Percentiles rank a stretch among this genome's conserved stretches.
phyloP scores from a whole-genome alignment of 1,140 invertebrate species.

The Steinernema khuongi region DNA sequence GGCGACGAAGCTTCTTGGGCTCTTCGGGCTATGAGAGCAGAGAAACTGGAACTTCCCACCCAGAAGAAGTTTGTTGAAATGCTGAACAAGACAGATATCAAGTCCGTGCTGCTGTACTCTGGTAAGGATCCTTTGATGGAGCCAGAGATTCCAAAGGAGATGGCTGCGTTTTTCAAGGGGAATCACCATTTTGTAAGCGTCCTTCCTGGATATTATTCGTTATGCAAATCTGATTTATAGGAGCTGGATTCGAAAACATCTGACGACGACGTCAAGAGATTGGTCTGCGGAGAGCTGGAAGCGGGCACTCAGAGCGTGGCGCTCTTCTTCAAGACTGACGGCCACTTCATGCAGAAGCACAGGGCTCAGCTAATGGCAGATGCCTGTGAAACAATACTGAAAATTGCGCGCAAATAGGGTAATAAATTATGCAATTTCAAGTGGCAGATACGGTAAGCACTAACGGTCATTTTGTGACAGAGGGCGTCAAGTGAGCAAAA shows the following conservation, averaged over 20 bases:
- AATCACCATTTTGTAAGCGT: not conserved
- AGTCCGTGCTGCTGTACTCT: constrained; percentile 26
- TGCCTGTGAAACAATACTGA: not conserved
- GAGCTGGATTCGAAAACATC: not conserved
- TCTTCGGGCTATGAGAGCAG: not conserved
- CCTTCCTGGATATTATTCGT: not conserved
- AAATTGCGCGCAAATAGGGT: too few species aligned
- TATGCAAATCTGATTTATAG: not conserved
- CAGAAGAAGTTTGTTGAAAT: not conserved
- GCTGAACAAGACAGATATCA: constrained; percentile 10
- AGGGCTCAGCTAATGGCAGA: constrained; percentile 3
- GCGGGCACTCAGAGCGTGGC: not conserved
- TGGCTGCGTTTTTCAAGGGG: constrained; percentile 20
- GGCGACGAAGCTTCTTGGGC: not conserved
- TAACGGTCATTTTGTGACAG: too few species aligned
- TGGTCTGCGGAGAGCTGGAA: constrained; percentile 5
- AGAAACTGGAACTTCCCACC: constrained; percentile 1
- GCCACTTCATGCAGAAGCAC: constrained; percentile 5
- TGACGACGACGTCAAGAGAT: not conserved
- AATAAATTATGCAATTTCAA: too few species aligned
- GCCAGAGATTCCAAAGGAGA: not conserved
- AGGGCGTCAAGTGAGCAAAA: too few species aligned
- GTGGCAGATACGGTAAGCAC: too few species aligned
- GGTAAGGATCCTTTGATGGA: constrained; percentile 41
- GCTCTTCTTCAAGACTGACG: not conserved